Conservation (phyloP, 2,888 invertebrate species). For the Caenorhabditis sp. region DNA sequence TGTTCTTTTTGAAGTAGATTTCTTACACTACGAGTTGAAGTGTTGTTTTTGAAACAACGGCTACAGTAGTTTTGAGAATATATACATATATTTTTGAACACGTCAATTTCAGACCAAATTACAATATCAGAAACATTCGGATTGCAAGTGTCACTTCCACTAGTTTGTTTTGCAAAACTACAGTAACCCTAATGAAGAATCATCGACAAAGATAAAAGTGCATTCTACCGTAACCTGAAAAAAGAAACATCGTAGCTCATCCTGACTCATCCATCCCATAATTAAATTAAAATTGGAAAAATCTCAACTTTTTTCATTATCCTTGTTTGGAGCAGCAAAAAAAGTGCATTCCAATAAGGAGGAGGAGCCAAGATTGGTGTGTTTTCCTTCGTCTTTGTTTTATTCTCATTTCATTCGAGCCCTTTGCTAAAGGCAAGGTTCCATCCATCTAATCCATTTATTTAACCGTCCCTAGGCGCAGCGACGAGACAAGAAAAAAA, state of each 20-base stretch:
- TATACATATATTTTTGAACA: too few species aligned
- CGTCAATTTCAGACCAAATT: too few species aligned
- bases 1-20: too few species aligned
- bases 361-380: background rate
- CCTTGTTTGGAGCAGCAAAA: background rate
- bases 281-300: conserved; percentile 1
- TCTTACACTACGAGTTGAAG: too few species aligned
- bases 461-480: background rate
- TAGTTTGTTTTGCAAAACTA: background rate
- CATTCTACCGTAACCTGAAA: background rate
- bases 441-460: background rate
- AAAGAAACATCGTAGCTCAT: background rate
- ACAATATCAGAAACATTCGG: too few species aligned
- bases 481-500: background rate
- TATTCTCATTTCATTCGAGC: background rate
- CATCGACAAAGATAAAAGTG: background rate
- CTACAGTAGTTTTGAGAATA: too few species aligned
- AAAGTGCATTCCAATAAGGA: background rate
- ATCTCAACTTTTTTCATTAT: conserved; percentile 1
- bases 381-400: background rate
- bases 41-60: too few species aligned
- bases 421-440: background rate
- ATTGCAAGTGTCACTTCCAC: too few species aligned
- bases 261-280: background rate
- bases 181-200: background rate